Evolutionary conservation across 2,797 vertebrate species (phyloP), one percentile per base, ranked within the genome.

Genomic region (Pagetopsis macropterus): DNA sequence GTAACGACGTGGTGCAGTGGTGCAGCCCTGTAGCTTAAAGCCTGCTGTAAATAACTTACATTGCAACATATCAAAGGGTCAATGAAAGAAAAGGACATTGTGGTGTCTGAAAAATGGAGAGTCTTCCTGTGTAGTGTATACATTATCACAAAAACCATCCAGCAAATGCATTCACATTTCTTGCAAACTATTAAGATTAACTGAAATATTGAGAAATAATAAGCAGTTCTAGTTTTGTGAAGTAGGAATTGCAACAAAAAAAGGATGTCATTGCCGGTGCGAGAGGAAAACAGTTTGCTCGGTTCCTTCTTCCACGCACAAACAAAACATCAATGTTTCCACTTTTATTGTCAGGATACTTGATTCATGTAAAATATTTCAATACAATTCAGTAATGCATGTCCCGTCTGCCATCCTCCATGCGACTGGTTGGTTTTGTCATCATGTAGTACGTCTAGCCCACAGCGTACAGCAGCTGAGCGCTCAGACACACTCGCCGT

Each of bases 351-450:
- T 98, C 96, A 97, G 96, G 98, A 97, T 98, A 98, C 94, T 98
- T 96, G 96, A 91, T 96, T 98, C 96, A 97, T 98, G 97, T 98
- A 98, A 99, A 99, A 99, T 98, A 97, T 96, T 96, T 96, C 93
- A 96, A 96, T 98, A 98, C 96, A 96, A 95, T 98, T 97, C 97
- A 98, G 97, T 98, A 96, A 97, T 95, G 95, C 96, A 97, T 96
- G 96, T 96, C 97, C 95, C 94, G 93, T 93, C 94, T 95, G 95
- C 87, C 90, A 69, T 95, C 95, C 94, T 91, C 88, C 86, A 89
- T 88, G 89, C 81, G 70, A 90, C 81, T 87, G 86, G 78, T 92
- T 90, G 90, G 76, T 90, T 93, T 88, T 87, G 77, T 92, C 95
- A 90, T 90, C 95, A 93, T 95, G 94, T 94, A 93, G 95, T 97